Conservation (phyloP, 2,797 vertebrate species). For the Hydrophis major region DNA sequence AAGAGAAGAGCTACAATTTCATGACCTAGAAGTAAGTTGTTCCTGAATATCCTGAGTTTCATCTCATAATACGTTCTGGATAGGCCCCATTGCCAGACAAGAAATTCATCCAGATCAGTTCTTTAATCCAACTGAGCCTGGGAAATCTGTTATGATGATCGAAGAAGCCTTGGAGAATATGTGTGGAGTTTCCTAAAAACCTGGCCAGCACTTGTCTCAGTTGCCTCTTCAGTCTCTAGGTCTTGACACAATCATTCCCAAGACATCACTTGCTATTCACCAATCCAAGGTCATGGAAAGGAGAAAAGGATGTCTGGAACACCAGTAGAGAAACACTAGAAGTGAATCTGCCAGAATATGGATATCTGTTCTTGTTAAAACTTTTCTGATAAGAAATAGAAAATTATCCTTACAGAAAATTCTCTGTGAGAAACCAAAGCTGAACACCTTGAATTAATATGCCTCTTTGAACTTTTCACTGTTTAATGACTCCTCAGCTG, state of each 20-base stretch:
- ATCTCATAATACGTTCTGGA: not conserved
- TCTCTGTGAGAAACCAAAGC: not conserved
- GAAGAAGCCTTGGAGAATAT: not conserved
- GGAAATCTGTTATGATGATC: not conserved
- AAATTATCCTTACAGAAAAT: not conserved
- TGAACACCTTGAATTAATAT: not conserved
- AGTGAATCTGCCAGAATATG: not conserved
- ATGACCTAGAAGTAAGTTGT: not conserved
- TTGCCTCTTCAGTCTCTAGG: not conserved
- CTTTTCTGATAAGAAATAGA: not conserved
- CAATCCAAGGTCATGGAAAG: not conserved
- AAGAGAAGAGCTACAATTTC: not conserved
- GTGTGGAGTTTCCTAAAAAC: not conserved
- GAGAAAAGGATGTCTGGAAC: not conserved
- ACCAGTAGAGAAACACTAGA: not conserved
- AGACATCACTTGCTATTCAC: not conserved
- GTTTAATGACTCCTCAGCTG: not conserved
- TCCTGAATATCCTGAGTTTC: not conserved
- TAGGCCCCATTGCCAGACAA: not conserved
- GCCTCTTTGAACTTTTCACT: not conserved
- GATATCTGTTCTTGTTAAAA: not conserved
- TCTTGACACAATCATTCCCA: not conserved
- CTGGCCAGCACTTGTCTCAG: not conserved
- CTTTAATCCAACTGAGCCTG: not conserved
- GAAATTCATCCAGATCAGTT: not conserved